Evolutionary conservation across 2,888 invertebrate genomes (phyloP).

Genomic region (Barypeithes pellucidus): DNA sequence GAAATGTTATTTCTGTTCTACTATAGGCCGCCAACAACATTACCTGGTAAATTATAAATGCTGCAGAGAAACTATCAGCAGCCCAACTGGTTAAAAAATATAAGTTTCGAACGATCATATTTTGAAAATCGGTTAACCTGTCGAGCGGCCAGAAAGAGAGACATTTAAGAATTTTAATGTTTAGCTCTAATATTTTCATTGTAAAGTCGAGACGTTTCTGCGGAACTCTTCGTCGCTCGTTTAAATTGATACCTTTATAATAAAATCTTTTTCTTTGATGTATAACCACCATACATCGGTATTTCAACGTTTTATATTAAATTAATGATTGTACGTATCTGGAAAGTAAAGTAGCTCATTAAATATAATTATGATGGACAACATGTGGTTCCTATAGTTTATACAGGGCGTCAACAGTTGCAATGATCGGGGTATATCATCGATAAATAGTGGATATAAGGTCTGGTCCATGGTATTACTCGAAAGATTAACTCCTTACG

Average conservation of each 20-base stretch:
- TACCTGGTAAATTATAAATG: constrained; percentile 25
- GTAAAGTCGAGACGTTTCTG: background rate
- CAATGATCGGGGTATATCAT: too few species aligned
- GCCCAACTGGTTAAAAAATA: constrained; percentile 15
- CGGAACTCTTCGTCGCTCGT: background rate
- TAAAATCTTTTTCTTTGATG: background rate
- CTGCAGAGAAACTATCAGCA: constrained; percentile 15
- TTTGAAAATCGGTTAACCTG: constrained; percentile 13
- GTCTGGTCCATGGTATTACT: too few species aligned
- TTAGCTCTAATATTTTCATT: constrained; percentile 31
- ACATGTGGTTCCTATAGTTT: too few species aligned
- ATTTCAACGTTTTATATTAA: background rate
- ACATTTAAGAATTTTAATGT: constrained; percentile 30
- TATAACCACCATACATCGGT: background rate
- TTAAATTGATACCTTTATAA: background rate
- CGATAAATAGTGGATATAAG: too few species aligned
- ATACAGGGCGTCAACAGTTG: too few species aligned
- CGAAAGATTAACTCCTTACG: too few species aligned
- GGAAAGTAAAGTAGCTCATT: too few species aligned
- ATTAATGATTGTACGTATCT: background rate
- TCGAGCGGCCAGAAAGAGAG: constrained; percentile 27
- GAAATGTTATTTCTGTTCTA: too few species aligned
- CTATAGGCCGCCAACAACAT: too few species aligned
- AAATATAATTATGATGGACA: too few species aligned
- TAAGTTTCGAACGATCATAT: constrained; percentile 22